Evolutionary conservation across 2,888 invertebrate species (phyloP).

Genomic region (Dorcus parallelipipedus): DNA sequence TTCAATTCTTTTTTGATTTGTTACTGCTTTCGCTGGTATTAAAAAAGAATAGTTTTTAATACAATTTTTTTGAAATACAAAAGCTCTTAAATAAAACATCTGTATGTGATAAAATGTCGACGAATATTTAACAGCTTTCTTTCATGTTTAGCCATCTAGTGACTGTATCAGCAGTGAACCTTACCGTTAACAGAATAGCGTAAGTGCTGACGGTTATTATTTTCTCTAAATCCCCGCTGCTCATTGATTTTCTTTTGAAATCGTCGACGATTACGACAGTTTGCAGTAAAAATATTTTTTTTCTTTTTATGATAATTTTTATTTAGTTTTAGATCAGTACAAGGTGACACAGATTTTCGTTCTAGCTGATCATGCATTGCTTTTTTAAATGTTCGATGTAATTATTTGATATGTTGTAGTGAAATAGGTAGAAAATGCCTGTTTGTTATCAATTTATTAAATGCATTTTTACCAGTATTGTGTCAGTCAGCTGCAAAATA

Average conservation of each 20-base stretch:
- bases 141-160: slow-evolving; percentile 74
- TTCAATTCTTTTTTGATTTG: background rate
- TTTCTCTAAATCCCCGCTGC: background rate
- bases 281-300: background rate
- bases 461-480: too few relatives aligned
- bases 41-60: background rate
- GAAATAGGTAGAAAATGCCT: too few relatives aligned
- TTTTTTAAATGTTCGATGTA: too few relatives aligned
- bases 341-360: background rate
- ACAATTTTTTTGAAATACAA: background rate
- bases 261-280: background rate
- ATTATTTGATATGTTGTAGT: too few relatives aligned
- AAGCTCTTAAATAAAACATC: too few relatives aligned
- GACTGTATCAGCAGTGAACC: slow-evolving; percentile 89
- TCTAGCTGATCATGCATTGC: too few relatives aligned
- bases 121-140: background rate
- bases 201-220: slow-evolving; percentile 58
- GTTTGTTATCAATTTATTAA: too few relatives aligned
- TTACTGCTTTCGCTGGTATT: too few relatives aligned
- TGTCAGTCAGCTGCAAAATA: too few relatives aligned
- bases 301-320: background rate
- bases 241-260: background rate
- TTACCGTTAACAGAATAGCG: slow-evolving; percentile 89
- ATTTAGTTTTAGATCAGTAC: background rate
- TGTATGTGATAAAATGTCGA: background rate